Conservation (phyloP, 2,113 vertebrate species). For the Amblyopsis rosae region DNA sequence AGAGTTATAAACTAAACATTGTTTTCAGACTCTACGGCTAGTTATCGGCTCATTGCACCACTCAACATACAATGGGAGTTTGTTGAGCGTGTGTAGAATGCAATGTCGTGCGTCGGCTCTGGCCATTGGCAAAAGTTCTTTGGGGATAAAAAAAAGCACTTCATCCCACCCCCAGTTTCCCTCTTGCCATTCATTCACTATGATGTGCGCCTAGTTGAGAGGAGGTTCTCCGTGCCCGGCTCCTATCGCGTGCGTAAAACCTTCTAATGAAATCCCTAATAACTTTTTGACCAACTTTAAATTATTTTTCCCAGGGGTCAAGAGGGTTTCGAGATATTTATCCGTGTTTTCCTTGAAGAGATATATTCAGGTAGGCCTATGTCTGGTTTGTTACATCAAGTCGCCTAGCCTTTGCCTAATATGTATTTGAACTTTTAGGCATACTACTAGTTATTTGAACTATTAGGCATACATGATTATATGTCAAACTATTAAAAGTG, state of each 20-base stretch:
- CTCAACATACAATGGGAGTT: constrained; percentile 64
- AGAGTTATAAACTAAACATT: constrained; percentile 58
- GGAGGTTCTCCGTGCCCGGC: constrained; percentile 60
- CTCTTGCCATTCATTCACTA: constrained; percentile 73
- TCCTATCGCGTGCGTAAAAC: constrained; percentile 55
- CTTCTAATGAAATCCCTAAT: constrained; percentile 75
- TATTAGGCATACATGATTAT: background rate
- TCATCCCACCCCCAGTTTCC: constrained; percentile 71
- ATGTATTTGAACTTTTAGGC: no score
- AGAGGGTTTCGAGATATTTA: constrained; percentile 47
- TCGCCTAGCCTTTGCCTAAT: no score
- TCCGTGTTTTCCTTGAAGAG: constrained; percentile 44
- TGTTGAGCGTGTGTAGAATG: constrained; percentile 79
- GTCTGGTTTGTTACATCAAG: constrained; percentile 27
- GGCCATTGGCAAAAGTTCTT: constrained; percentile 73
- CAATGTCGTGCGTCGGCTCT: constrained; percentile 43
- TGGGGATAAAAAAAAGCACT: constrained; percentile 46
- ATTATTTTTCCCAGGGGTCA: constrained; percentile 37
- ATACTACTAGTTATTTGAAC: no score
- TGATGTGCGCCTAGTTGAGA: constrained; percentile 73
- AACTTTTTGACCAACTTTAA: constrained; percentile 67
- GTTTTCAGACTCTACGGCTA: constrained; percentile 46
- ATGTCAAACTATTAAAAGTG: background rate
- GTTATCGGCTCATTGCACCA: constrained; percentile 37
- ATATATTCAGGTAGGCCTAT: constrained; percentile 68